These are phyloP conservation scores for Porites rus DNA, from an alignment of 92 coral and sea anemone species.

Conservation along the genomic window DNA sequence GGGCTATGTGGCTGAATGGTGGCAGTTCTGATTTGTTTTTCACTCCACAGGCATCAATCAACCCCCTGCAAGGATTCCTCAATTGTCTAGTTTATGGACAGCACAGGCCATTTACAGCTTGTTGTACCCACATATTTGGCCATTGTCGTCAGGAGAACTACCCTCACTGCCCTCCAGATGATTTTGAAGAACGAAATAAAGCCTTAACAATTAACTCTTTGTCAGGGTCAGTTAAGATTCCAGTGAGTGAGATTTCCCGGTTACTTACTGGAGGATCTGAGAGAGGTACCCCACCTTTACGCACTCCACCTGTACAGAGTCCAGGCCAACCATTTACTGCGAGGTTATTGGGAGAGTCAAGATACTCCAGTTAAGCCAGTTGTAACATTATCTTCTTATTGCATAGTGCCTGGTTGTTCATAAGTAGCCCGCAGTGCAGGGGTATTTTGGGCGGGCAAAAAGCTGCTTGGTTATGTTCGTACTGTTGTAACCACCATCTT, in stretches of 20 bases:
- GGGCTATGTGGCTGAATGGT: not conserved
- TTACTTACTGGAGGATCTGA: conserved; percentile 2
- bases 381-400: too few species aligned
- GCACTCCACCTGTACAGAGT: not conserved
- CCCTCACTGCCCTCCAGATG: not conserved
- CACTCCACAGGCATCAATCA: conserved; percentile 73
- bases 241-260: conserved; percentile 35
- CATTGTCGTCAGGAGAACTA: not conserved
- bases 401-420: too few species aligned
- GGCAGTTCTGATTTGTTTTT: not conserved
- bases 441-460: too few species aligned
- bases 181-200: not conserved
- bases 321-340: conserved; percentile 52
- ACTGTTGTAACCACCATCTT: too few species aligned
- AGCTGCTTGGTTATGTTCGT: too few species aligned
- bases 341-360: conserved; percentile 74
- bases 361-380: not conserved
- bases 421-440: too few species aligned
- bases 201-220: conserved; percentile 23
- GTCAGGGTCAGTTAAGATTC: conserved; percentile 54
- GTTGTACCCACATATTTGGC: conserved; percentile 25
- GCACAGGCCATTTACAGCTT: conserved; percentile 38
- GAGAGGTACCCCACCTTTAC: not conserved
- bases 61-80: conserved; percentile 92
- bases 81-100: conserved; percentile 93